Conservation (phyloP, 2,888 invertebrate genomes). For the Helicoverpa assulta region DNA sequence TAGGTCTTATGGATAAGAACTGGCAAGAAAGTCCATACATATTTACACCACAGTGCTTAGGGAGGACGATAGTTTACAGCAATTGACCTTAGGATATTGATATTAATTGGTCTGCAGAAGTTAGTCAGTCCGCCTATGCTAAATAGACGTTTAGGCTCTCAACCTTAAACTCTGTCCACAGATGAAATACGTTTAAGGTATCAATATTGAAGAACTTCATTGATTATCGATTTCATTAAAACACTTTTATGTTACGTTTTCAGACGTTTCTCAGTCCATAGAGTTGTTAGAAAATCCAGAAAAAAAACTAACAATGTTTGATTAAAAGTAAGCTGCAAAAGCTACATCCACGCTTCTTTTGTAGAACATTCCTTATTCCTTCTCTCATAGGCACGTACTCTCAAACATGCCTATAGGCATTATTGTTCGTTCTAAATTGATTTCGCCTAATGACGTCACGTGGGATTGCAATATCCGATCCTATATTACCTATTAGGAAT, state of each 20-base stretch:
- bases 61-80: background rate
- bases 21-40: too few species aligned
- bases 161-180: too few species aligned
- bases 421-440: conserved; percentile 42
- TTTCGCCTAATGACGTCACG: conserved; percentile 38
- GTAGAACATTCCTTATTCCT: background rate
- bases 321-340: background rate
- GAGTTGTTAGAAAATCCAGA: background rate
- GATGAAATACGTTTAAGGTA: too few species aligned
- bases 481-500: conserved; percentile 22
- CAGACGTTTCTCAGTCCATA: too few species aligned
- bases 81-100: conserved; percentile 16
- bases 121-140: background rate
- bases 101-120: conserved; percentile 14
- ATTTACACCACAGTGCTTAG: background rate
- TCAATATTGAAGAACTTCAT: too few species aligned
- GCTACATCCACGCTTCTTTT: background rate
- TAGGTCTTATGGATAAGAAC: too few species aligned
- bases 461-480: conserved; percentile 49
- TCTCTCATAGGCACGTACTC: background rate
- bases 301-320: background rate
- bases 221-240: background rate
- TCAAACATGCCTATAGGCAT: conserved; percentile 2
- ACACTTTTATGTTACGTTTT: background rate
- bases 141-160: background rate